Evolutionary conservation across 2,113 vertebrate genomes (phyloP).

Genomic region (Sitta europaea): DNA sequence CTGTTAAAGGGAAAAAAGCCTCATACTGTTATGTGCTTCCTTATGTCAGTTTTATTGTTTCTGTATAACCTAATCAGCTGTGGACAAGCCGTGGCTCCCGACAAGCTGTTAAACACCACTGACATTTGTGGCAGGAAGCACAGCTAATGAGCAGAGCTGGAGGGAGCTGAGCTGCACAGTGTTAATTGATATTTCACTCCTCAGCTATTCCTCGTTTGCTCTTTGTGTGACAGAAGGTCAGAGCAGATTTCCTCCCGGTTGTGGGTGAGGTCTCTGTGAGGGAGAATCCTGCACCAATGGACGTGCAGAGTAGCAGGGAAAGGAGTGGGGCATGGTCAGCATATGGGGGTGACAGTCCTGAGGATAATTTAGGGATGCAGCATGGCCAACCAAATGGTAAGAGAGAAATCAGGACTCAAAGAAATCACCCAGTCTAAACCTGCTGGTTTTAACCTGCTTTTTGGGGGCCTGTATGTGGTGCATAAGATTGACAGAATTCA

Average conservation of each 20-base stretch:
- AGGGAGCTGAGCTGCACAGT: not conserved
- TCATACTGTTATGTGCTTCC: not conserved
- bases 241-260: not conserved
- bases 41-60: not conserved
- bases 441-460: not conserved
- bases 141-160: not conserved
- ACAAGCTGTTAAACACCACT: slow-evolving; percentile 11
- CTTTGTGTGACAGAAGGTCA: not conserved
- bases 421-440: not conserved
- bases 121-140: slow-evolving; percentile 21
- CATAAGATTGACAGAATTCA: not conserved
- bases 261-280: not conserved
- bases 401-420: not conserved
- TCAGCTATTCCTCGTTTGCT: not conserved
- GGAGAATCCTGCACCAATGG: not conserved
- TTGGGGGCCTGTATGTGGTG: not conserved
- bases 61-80: not conserved
- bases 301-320: not conserved
- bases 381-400: not conserved
- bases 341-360: not conserved
- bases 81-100: not conserved
- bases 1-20: not conserved
- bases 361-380: not conserved
- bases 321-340: accelerated
- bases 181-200: slow-evolving; percentile 7